Evolutionary conservation across 2,113 vertebrate genomes (phyloP).

Genomic region (Otolemur garnettii): DNA sequence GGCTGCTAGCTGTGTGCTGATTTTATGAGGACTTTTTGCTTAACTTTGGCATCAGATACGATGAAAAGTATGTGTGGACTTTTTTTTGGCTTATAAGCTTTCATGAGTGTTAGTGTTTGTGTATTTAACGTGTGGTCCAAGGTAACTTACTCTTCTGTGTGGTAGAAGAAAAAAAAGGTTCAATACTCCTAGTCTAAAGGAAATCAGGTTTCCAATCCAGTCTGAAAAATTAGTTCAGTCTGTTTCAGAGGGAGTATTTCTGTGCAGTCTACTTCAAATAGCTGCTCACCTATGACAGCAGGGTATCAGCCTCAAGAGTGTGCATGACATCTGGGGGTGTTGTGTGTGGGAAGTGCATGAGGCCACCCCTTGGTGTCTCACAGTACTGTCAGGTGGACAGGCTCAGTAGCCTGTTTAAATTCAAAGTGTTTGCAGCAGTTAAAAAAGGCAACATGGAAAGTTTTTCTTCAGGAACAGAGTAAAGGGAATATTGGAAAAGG

Average conservation of each 20-base stretch:
- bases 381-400: not conserved
- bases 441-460: not conserved
- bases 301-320: fast-evolving
- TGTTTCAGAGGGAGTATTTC: not conserved
- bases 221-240: not conserved
- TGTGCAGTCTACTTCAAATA: not conserved
- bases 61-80: no score
- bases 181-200: not conserved
- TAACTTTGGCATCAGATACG: no score
- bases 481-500: not conserved
- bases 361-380: no score
- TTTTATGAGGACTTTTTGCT: no score
- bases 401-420: not conserved
- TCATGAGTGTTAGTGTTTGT: no score
- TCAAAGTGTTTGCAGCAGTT: not conserved
- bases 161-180: no score
- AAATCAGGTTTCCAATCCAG: not conserved
- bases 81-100: no score
- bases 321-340: fast-evolving
- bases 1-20: no score
- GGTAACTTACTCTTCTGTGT: no score
- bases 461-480: not conserved
- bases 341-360: not conserved
- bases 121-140: no score
- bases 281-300: fast-evolving